These are phyloP conservation scores for Rhabdomys dilectus DNA, from an alignment of 2,113 vertebrate genomes.

Conservation along the genomic window DNA sequence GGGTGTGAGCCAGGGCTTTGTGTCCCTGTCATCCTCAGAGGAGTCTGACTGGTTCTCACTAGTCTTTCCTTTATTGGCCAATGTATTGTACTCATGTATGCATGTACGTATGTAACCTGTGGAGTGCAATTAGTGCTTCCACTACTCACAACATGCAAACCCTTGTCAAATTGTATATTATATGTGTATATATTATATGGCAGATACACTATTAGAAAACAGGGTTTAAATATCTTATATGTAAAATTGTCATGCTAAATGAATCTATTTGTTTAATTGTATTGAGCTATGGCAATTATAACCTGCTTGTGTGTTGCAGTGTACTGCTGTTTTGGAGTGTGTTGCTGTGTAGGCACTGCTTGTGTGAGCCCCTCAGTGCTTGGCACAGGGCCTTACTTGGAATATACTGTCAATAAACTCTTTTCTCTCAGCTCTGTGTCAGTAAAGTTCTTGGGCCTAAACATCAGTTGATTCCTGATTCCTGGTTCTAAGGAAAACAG, in stretches of 20 bases:
- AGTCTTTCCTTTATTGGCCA: not conserved
- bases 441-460: conserved; percentile 25
- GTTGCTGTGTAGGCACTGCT: not conserved
- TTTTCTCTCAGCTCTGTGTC: not conserved
- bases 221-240: not conserved
- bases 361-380: not conserved
- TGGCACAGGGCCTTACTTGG: not conserved
- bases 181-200: not conserved
- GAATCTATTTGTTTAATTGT: not conserved
- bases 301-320: too few species aligned
- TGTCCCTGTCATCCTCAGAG: not conserved
- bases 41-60: not conserved
- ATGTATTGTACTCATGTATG: too few species aligned
- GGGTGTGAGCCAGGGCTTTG: not conserved
- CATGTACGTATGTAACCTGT: too few species aligned
- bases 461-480: not conserved
- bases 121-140: not conserved
- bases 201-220: not conserved
- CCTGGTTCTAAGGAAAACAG: not conserved
- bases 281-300: not conserved
- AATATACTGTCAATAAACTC: not conserved
- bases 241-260: not conserved
- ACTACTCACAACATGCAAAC: not conserved
- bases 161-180: not conserved
- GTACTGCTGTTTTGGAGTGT: not conserved